Percentiles rank a stretch among this genome's conserved stretches.
Conservation (phyloP, 2,888 invertebrate genomes). For the Hyalella azteca region DNA sequence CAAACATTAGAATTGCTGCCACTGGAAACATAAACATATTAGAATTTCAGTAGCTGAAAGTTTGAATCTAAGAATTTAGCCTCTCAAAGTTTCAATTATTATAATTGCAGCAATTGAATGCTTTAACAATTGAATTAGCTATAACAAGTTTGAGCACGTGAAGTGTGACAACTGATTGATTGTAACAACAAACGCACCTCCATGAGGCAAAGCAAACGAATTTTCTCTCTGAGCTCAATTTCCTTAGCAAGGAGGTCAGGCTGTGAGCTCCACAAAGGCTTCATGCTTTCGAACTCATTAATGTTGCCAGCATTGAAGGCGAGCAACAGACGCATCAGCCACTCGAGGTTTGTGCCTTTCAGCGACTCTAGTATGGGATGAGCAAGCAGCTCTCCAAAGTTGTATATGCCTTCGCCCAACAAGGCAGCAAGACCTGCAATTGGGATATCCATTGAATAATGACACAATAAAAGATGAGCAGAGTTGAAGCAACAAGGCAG, state of each 20-base stretch:
- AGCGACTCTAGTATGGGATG: constrained; percentile 91
- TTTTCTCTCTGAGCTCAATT: constrained; percentile 84
- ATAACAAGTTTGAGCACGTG: no score
- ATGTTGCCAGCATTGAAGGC: constrained; percentile 89
- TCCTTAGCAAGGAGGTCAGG: constrained; percentile 85
- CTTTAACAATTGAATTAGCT: no score
- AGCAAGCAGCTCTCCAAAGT: constrained; percentile 91
- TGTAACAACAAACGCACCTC: constrained; percentile 75
- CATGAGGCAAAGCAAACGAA: constrained; percentile 94
- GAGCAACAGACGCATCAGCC: constrained; percentile 84
- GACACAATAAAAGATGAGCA: no score
- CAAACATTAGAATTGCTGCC: no score
- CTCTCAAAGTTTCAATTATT: no score
- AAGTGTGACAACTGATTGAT: no score
- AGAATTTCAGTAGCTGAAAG: no score
- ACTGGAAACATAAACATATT: no score
- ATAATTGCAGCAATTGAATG: no score
- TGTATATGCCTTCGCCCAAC: constrained; percentile 93
- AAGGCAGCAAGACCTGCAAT: constrained; percentile 80
- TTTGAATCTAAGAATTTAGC: no score
- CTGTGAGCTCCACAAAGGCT: constrained; percentile 77
- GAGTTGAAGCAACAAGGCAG: constrained; percentile 89
- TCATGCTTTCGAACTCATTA: constrained; percentile 75
- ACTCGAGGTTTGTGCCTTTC: constrained; percentile 79
- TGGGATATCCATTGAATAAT: no score